Percentiles rank a stretch among this genome's conserved stretches.
Evolutionary conservation across 1,140 invertebrate species (phyloP).

Genomic region (Brachionus calyciflorus): DNA sequence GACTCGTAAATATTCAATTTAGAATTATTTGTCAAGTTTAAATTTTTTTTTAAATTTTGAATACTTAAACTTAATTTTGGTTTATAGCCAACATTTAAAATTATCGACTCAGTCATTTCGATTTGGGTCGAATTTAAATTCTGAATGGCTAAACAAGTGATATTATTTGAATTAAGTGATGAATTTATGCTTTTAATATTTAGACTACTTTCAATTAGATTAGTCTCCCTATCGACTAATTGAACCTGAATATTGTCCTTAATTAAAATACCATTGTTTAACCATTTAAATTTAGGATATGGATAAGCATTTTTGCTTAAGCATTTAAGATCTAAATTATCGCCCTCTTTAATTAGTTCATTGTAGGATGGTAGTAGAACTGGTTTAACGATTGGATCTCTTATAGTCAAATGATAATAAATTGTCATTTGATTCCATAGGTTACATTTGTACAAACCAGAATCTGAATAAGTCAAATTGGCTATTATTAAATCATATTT

Average conservation of each 20-base stretch:
- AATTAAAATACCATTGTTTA: not conserved
- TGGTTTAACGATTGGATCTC: not conserved
- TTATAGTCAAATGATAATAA: constrained; percentile 9
- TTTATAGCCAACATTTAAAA: not conserved
- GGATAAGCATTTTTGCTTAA: not conserved
- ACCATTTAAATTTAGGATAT: not conserved
- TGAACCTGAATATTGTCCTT: not conserved
- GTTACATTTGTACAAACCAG: constrained; percentile 36
- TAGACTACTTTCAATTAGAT: not conserved
- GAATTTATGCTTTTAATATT: not conserved
- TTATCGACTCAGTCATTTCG: not conserved
- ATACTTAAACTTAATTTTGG: not conserved
- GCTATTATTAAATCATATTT: constrained; percentile 20
- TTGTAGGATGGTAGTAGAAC: not conserved
- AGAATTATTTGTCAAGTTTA: not conserved
- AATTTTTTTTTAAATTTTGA: not conserved
- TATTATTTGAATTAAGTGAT: not conserved
- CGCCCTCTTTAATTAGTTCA: not conserved
- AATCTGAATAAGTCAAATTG: constrained; percentile 6
- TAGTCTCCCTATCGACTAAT: constrained; percentile 14
- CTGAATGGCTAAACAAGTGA: not conserved
- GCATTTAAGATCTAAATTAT: not conserved
- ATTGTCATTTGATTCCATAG: constrained; percentile 43
- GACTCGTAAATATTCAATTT: not conserved
- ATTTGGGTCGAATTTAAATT: not conserved